Conservation (phyloP, 1,140 invertebrate genomes). For the Sarcophaga peregrina region DNA sequence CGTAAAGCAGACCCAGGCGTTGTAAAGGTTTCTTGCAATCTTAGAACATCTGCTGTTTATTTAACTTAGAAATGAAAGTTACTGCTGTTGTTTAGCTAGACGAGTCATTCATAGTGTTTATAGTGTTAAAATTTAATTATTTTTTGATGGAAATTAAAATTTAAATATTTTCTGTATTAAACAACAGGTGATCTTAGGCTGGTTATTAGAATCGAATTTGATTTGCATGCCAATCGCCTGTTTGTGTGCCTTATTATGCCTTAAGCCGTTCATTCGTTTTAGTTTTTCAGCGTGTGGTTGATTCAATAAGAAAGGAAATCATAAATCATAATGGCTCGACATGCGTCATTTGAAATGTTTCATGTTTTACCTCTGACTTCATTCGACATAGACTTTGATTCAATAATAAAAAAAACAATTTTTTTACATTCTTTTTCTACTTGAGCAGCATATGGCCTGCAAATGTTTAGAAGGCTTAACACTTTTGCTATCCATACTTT, state of each 20-base stretch:
- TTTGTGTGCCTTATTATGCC: no score
- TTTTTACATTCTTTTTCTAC: conserved; percentile 6
- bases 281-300: no score
- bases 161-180: no score
- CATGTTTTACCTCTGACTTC: background rate
- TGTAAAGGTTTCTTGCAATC: conserved; percentile 30
- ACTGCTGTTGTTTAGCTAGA: no score
- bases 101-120: no score
- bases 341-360: conserved; percentile 30
- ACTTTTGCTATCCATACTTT: background rate
- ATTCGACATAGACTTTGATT: conserved; percentile 29
- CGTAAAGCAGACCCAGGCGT: background rate
- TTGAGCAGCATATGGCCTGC: background rate
- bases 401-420: background rate
- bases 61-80: background rate
- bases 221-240: no score
- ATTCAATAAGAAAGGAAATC: background rate
- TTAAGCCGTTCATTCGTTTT: no score
- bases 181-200: no score
- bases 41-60: conserved; percentile 35
- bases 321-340: conserved; percentile 33
- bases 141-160: no score
- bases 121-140: no score
- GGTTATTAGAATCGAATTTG: no score
- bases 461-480: background rate